These are phyloP conservation scores for Brenthis daphne DNA, from an alignment of 2,888 invertebrate genomes.

Conservation along the genomic window DNA sequence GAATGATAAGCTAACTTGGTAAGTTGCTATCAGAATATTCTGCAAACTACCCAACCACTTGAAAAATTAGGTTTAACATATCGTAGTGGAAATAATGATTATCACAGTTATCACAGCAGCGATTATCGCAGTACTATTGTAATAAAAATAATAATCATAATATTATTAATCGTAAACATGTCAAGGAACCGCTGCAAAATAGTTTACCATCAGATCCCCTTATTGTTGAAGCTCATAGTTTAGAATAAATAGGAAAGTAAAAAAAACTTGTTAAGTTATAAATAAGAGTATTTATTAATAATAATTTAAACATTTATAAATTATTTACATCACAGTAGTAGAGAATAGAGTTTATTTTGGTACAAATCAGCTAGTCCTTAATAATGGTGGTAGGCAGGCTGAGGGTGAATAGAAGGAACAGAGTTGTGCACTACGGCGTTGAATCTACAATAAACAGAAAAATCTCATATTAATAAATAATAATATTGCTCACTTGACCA, in stretches of 20 bases:
- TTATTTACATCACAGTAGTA: neutral
- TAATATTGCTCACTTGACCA: too few relatives aligned
- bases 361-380: slow-evolving; percentile 10
- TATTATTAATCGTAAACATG: too few relatives aligned
- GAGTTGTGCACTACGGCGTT: slow-evolving; percentile 76
- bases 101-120: too few relatives aligned
- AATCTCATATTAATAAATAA: neutral
- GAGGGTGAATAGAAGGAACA: slow-evolving; percentile 60
- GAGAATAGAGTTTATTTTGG: too few relatives aligned
- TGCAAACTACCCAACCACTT: too few relatives aligned
- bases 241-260: neutral
- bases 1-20: too few relatives aligned
- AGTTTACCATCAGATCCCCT: neutral
- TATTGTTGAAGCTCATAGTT: neutral
- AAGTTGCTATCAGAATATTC: too few relatives aligned
- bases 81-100: too few relatives aligned
- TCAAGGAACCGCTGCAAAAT: too few relatives aligned
- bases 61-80: too few relatives aligned
- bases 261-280: neutral
- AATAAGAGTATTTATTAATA: slow-evolving; percentile 1
- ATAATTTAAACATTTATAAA: slow-evolving; percentile 1
- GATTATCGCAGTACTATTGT: too few relatives aligned
- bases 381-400: slow-evolving; percentile 45
- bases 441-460: slow-evolving; percentile 57
- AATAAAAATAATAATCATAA: too few relatives aligned